Conservation (phyloP, 2,888 invertebrate species). For the Pollenia angustigena region DNA sequence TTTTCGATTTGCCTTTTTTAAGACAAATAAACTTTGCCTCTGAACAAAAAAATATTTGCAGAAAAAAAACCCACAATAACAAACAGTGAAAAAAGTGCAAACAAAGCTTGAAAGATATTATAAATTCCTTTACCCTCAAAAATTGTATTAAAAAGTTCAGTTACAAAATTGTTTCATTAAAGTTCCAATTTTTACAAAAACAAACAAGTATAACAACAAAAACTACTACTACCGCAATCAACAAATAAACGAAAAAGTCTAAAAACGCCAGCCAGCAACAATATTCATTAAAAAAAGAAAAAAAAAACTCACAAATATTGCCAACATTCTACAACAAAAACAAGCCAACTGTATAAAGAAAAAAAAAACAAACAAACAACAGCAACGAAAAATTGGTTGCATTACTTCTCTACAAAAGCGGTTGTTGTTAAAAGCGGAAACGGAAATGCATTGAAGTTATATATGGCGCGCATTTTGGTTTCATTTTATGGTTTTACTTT, state of each 20-base stretch:
- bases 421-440: slow-evolving; percentile 68
- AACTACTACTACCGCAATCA: slow-evolving; percentile 18
- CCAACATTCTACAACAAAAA: slow-evolving; percentile 16
- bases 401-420: slow-evolving; percentile 43
- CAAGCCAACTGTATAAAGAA: not conserved
- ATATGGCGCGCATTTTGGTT: slow-evolving; percentile 70
- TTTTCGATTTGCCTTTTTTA: not conserved
- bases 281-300: not conserved
- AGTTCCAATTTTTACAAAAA: slow-evolving; percentile 15
- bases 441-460: slow-evolving; percentile 73
- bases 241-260: slow-evolving; percentile 32
- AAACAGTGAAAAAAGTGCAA: not conserved
- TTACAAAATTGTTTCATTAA: slow-evolving; percentile 54
- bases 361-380: slow-evolving; percentile 10
- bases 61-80: not conserved
- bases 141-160: slow-evolving; percentile 50
- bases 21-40: not conserved
- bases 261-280: slow-evolving; percentile 10
- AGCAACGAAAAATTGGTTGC: not conserved
- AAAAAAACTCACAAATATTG: slow-evolving; percentile 36
- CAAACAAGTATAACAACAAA: not conserved
- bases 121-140: slow-evolving; percentile 24
- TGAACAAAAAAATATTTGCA: slow-evolving; percentile 1
- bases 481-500: slow-evolving; percentile 68
- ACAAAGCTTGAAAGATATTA: slow-evolving; percentile 33